Evolutionary conservation across 2,113 vertebrate genomes (phyloP), one percentile per base, ranked within the genome.

Genomic region (Alectura lathami): DNA sequence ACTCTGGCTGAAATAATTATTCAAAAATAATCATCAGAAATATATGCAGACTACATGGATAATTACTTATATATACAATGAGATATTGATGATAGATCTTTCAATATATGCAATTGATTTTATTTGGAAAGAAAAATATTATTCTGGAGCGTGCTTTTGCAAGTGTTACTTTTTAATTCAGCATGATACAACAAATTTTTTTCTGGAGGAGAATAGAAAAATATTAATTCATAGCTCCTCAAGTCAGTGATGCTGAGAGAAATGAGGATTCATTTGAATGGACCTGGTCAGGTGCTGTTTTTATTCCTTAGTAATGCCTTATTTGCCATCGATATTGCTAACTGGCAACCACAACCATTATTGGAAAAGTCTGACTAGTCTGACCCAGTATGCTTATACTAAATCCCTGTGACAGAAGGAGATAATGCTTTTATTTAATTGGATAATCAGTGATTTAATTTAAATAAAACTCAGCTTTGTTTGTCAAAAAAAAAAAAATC

Each of bases 381-480:
- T 90, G 53, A 48, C 32, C 84, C 70, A 63, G 7, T 36, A n/a
- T 70, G 66, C 66, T 82, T 94, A 79, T 56, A 79, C 24, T 68
- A 86, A 86, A 84, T 91, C 69, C 48, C 56, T 4, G 2, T 79
- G 48, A 63, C 30, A 87, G 66, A 88, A 88, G 24, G 17, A 91
- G 56, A 85, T 54, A 70, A 86, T 76, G 17, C 34, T 91, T 56
- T 87, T 84, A 75, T 75, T 91, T 95, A 94, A 96, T 75, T 94
- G 69, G 47, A 82, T 91, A 89, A 89, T 84, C 5, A 0, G 11
- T 72, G 32, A 45, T 95, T 89, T 87, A 75, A 82, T 89, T 91
- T 89, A 72, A 92, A 72, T 87, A 87, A 95, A 81, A 23, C 11
- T 91, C 38, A 87, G 26, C 38, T 94, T 94, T 96, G 63, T 95